These are phyloP conservation scores for Ephestia elutella DNA, from an alignment of 1,140 invertebrate species.

Conservation along the genomic window DNA sequence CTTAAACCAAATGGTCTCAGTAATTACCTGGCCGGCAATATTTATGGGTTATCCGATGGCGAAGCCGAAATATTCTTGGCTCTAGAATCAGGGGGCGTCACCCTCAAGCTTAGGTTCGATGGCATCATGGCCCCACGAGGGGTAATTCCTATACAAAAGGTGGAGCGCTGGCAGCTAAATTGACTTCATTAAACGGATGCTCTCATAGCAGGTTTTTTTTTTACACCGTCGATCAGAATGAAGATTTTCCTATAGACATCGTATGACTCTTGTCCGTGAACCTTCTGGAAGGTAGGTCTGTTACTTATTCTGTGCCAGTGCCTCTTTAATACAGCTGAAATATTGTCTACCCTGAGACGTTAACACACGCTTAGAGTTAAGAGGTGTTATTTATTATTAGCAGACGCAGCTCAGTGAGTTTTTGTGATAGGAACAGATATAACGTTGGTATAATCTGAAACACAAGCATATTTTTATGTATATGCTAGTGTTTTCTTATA, in stretches of 20 bases:
- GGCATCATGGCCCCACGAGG: too few relatives aligned
- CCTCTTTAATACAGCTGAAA: not conserved
- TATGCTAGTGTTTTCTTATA: too few relatives aligned
- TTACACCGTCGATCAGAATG: too few relatives aligned
- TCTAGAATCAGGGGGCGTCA: slow-evolving; percentile 14
- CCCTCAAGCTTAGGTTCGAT: not conserved
- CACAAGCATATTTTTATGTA: too few relatives aligned
- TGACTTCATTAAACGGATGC: too few relatives aligned
- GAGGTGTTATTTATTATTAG: not conserved
- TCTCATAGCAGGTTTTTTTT: too few relatives aligned
- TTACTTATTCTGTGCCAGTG: not conserved
- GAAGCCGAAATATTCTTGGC: slow-evolving; percentile 23
- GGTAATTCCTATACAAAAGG: too few relatives aligned
- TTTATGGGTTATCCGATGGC: slow-evolving; percentile 12
- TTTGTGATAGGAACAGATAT: not conserved
- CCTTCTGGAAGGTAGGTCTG: too few relatives aligned
- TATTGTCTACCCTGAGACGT: not conserved
- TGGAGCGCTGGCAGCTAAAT: too few relatives aligned
- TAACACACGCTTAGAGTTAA: not conserved
- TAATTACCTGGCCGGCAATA: slow-evolving; percentile 21
- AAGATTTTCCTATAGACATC: too few relatives aligned
- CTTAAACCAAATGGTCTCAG: slow-evolving; percentile 17
- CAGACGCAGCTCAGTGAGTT: not conserved
- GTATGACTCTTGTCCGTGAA: too few relatives aligned
- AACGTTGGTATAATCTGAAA: too few relatives aligned